Evolutionary conservation across 2,113 vertebrate species (phyloP), one percentile per base, ranked within the genome.

Genomic region (Leptocoma aspasia): DNA sequence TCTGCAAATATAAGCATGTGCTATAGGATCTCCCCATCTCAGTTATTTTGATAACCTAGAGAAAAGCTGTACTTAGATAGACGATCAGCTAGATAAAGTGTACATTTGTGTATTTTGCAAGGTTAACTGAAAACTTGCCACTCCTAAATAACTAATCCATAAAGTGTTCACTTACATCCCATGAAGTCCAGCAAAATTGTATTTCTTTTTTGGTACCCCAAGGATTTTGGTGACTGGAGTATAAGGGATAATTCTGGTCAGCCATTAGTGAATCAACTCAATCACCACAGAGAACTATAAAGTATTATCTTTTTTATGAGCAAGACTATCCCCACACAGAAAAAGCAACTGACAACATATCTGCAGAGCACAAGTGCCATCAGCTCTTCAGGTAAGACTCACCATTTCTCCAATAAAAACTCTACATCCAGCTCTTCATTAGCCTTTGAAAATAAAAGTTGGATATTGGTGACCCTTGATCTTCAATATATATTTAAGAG

Each of bases 321-420:
- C 18, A 80, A 59, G 21, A 68, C 19, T n/a, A 23, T 35, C 15
- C 31, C 33, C 5, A 4, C 39, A 66, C 23, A 80, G 50, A 72
- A 82, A 82, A 71, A 45, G 10, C 7, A 60, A 68, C 11, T 37
- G 39, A 66, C 8, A 83, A 35, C 1, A 1, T 3, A 65, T 61
- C 22, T 33, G 13, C 44, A 89, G 42, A 82, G n/a, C 31, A 21
- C 7, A 33, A 54, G 22, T 66, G 60, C 37, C 77, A 56, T 44
- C 35, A 90, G 16, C 18, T 80, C 22, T 64, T 79, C 54, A 66
- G 13, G n/a, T 53, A 80, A 56, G 39, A 97, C 97, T 98, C 82
- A 98, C 98, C 98, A 97, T 89, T 98, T 96, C 69, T 98, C 96
- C 86, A 98, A 83, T 73, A 92, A 72, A 88, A 98, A 98, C 80